Conservation (phyloP, 2,113 vertebrate genomes). For the Nerophis ophidion region DNA sequence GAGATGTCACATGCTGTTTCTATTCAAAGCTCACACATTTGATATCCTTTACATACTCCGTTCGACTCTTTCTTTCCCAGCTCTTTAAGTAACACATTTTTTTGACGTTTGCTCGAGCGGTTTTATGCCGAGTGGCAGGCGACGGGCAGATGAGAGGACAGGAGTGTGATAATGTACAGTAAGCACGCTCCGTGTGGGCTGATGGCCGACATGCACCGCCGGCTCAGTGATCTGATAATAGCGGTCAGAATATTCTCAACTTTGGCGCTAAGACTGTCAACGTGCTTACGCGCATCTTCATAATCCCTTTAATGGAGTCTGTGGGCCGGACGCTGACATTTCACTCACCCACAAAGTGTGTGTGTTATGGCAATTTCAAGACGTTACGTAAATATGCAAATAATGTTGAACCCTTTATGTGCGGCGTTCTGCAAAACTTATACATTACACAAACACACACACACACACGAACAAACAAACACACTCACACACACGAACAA, state of each 20-base stretch:
- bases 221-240: slow-evolving; percentile 43
- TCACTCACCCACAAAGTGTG: slow-evolving; percentile 3
- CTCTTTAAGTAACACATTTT: slow-evolving; percentile 16
- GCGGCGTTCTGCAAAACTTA: neutral
- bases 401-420: neutral
- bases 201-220: slow-evolving; percentile 38
- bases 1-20: slow-evolving; percentile 12
- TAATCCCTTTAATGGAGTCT: slow-evolving; percentile 54
- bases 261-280: slow-evolving; percentile 40
- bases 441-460: neutral
- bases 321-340: slow-evolving; percentile 29
- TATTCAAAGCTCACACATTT: slow-evolving; percentile 10
- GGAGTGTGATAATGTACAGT: slow-evolving; percentile 32
- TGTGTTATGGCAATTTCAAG: neutral
- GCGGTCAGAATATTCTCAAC: slow-evolving; percentile 45
- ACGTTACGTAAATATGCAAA: neutral
- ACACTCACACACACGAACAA: too few relatives aligned
- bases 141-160: slow-evolving; percentile 43
- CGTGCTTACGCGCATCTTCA: slow-evolving; percentile 33
- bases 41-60: slow-evolving; percentile 15
- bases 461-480: too few relatives aligned
- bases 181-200: slow-evolving; percentile 41
- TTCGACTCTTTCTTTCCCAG: neutral
- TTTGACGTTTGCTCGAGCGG: slow-evolving; percentile 23
- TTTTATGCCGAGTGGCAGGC: slow-evolving; percentile 38